Evolutionary conservation across 2,888 invertebrate genomes (phyloP).

Genomic region (Ectobius pallidus): DNA sequence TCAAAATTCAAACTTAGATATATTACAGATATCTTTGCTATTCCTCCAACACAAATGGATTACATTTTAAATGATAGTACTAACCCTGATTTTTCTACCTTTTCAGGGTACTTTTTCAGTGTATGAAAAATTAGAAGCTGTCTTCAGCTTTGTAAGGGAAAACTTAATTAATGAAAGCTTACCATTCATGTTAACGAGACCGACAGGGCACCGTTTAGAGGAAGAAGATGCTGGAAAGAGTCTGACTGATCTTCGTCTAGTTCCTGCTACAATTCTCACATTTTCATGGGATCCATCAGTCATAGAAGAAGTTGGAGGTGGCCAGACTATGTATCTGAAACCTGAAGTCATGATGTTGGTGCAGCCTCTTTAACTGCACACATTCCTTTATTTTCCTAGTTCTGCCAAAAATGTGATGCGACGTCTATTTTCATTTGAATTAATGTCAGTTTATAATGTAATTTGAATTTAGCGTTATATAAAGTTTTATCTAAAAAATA

Average conservation of each 20-base stretch:
- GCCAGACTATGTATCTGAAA: constrained; percentile 65
- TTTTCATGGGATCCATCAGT: constrained; percentile 69
- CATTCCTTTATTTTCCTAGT: background rate
- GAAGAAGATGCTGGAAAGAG: constrained; percentile 73
- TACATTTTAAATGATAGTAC: no score
- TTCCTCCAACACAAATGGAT: no score
- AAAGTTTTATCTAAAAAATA: no score
- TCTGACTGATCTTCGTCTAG: constrained; percentile 77
- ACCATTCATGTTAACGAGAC: constrained; percentile 72
- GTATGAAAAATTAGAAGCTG: constrained; percentile 74
- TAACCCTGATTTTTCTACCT: background rate
- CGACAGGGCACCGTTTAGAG: constrained; percentile 68
- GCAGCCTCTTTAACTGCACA: constrained; percentile 51
- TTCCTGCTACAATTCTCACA: constrained; percentile 81
- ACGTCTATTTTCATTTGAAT: no score
- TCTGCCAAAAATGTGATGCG: no score
- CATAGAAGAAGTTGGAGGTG: constrained; percentile 60
- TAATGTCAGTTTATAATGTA: no score
- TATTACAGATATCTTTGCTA: no score
- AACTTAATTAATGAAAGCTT: constrained; percentile 70
- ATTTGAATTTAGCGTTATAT: no score
- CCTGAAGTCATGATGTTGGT: constrained; percentile 77
- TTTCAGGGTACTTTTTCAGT: constrained; percentile 87
- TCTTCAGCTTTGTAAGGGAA: constrained; percentile 82
- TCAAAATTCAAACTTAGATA: no score